Percentiles rank a stretch among this genome's conserved stretches.
Conservation (phyloP, 2,113 vertebrate species). For the Dolichallabes microphthalmus region DNA sequence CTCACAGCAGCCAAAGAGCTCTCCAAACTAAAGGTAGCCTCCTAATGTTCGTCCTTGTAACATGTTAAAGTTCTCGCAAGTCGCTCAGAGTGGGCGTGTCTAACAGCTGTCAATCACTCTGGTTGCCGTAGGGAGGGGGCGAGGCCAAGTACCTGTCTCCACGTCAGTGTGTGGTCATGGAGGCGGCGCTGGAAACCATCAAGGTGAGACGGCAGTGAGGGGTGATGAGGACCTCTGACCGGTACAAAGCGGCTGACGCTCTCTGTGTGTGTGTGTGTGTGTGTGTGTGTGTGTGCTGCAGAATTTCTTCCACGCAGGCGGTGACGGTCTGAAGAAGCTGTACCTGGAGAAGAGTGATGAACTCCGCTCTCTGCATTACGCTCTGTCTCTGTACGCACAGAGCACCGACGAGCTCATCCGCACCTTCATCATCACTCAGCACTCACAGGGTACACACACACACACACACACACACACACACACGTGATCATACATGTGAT, state of each 20-base stretch:
- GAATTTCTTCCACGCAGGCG: constrained; percentile 97
- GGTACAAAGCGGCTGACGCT: too few species aligned
- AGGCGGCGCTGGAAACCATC: constrained; percentile 88
- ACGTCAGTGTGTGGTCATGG: constrained; percentile 90
- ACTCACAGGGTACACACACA: constrained; percentile 80
- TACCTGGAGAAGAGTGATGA: constrained; percentile 95
- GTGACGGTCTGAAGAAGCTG: constrained; percentile 91
- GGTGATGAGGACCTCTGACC: too few species aligned
- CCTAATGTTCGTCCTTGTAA: neutral
- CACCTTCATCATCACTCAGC: constrained; percentile 92
- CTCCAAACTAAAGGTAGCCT: constrained; percentile 92
- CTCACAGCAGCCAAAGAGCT: constrained; percentile 96
- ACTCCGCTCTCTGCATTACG: constrained; percentile 88
- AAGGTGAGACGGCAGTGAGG: constrained; percentile 75
- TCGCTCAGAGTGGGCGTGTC: neutral
- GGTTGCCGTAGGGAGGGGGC: constrained; percentile 77
- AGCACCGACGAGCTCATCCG: constrained; percentile 94
- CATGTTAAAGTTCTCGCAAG: neutral
- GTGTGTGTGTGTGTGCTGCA: constrained; percentile 55
- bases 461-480: constrained; percentile 21
- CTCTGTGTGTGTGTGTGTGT: neutral
- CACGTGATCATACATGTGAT: constrained; percentile 24
- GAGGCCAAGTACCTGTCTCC: constrained; percentile 89
- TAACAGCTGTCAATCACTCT: constrained; percentile 29
- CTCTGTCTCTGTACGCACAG: constrained; percentile 93